Percentiles rank a stretch among this genome's conserved stretches.
Evolutionary conservation across 2,888 invertebrate genomes (phyloP).

Genomic region (Tribolium freemani): DNA sequence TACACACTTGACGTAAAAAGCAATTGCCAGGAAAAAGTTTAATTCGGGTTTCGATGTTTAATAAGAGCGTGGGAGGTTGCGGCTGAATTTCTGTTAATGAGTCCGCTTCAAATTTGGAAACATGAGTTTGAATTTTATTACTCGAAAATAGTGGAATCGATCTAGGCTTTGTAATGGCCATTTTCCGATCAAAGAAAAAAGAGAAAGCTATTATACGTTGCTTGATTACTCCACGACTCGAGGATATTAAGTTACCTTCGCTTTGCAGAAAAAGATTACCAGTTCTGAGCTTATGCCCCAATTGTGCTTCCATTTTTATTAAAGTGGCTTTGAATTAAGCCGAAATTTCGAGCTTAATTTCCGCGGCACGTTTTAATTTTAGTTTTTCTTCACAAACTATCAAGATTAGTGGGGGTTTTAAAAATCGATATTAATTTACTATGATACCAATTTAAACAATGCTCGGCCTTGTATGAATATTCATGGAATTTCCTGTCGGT

Average conservation of each 20-base stretch:
- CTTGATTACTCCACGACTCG: conserved; percentile 57
- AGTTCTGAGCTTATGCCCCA: conserved; percentile 44
- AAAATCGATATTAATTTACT: conserved; percentile 41
- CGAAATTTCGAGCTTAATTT: neutral
- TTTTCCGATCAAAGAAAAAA: conserved; percentile 42
- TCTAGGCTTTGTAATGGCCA: conserved; percentile 33
- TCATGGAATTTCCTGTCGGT: conserved; percentile 35
- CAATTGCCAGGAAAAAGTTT: conserved; percentile 1
- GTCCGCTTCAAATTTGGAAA: no score
- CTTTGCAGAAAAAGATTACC: conserved; percentile 48
- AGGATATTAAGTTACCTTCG: conserved; percentile 57
- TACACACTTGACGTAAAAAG: conserved; percentile 1
- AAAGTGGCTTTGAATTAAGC: conserved; percentile 37
- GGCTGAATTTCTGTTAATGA: no score
- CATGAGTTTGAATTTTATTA: no score
- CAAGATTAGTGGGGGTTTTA: conserved; percentile 13
- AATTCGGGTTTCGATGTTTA: neutral
- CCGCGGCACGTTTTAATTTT: conserved; percentile 6
- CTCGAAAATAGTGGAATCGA: neutral
- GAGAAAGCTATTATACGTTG: conserved; percentile 46
- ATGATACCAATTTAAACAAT: conserved; percentile 37
- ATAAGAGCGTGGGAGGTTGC: no score
- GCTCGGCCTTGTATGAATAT: conserved; percentile 32
- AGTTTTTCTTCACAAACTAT: conserved; percentile 13
- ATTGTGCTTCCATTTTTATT: conserved; percentile 44